Percentiles rank a stretch among this genome's conserved stretches.
Evolutionary conservation across 53 echinoderm and acorn worm genomes (phyloP).

Genomic region (Paracentrotus lividus): DNA sequence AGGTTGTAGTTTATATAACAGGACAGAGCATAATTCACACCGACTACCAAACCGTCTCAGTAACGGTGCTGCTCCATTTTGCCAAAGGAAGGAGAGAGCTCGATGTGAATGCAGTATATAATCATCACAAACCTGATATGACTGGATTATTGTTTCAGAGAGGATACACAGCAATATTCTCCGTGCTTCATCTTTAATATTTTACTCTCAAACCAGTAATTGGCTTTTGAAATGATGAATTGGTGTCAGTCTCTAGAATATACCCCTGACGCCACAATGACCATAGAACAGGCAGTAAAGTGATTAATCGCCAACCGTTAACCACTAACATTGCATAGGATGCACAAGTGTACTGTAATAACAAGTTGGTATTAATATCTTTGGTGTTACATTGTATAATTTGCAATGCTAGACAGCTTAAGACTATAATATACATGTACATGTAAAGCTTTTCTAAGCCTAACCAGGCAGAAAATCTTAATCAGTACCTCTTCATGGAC

Average conservation of each 20-base stretch:
- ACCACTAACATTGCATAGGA: not conserved
- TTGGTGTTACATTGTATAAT: too few species aligned
- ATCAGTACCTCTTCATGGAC: too few species aligned
- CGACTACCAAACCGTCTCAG: too few species aligned
- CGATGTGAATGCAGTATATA: too few species aligned
- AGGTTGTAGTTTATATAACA: too few species aligned
- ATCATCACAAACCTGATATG: not conserved
- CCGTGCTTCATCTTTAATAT: not conserved
- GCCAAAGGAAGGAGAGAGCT: too few species aligned
- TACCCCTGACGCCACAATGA: not conserved
- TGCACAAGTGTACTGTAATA: not conserved
- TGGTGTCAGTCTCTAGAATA: not conserved
- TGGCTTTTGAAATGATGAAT: conserved; percentile 30
- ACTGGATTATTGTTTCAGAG: conserved; percentile 23
- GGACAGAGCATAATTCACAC: too few species aligned
- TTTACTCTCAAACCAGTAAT: not conserved
- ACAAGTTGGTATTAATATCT: not conserved
- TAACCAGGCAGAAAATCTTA: too few species aligned
- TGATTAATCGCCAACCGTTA: not conserved
- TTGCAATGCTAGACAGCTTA: too few species aligned
- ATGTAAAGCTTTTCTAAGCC: too few species aligned
- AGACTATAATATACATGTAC: too few species aligned
- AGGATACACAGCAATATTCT: not conserved
- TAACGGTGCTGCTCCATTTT: too few species aligned
- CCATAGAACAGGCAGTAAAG: not conserved